Base-by-base conservation (phyloP, 2,797 vertebrate genomes). In the Ctenosaura bakeri region DNA sequence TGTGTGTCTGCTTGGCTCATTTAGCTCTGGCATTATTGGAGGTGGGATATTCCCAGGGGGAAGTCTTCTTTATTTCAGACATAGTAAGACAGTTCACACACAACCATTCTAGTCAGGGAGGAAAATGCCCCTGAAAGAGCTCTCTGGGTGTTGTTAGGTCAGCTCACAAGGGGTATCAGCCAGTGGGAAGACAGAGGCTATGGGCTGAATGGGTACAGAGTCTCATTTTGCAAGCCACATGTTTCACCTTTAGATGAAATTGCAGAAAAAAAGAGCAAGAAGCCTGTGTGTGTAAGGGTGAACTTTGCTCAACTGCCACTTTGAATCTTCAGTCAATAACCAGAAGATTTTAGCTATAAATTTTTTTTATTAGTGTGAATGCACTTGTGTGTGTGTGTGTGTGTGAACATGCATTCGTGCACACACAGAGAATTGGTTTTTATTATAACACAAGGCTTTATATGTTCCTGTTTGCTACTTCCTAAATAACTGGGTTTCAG, bases 401-500 rank as follows among this genome's bases (percentile, higher is more conserved):
- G 50, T 52, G 50, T 52, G 14, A 3, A 52, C n/a, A 83, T 5
- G 29, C 29, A 50, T 8, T 4, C 1, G n/a, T 4, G 8, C 69
- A 59, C 6, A 56, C 66, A 13, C 66, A 12, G 29, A 71, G 38
- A 62, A 50, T 24, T 64, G 71, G 56, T 22, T 64, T 42, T 83
- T 50, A 62, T 59, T 64, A 59, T n/a, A 64, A 74, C 50, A 12
- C 8, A 24, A 80, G 77, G 42, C 6, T 4, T 20, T 81, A 9
- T 35, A 62, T 14, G 52, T 26, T 35, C 59, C 76, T 20, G 29
- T 8, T 50, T 42, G 69, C 46, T 5, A 90, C 24, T 26, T 93
- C 91, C 66, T 91, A 59, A 90, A 90, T 85, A 46, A 42, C 46
- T 81, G 77, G 2, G 85, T 84, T 89, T 59, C 35, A 54, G 56